Evolutionary conservation across 2,888 invertebrate species (phyloP), one percentile per base, ranked within the genome.

Genomic region (Coelopa pilipes): DNA sequence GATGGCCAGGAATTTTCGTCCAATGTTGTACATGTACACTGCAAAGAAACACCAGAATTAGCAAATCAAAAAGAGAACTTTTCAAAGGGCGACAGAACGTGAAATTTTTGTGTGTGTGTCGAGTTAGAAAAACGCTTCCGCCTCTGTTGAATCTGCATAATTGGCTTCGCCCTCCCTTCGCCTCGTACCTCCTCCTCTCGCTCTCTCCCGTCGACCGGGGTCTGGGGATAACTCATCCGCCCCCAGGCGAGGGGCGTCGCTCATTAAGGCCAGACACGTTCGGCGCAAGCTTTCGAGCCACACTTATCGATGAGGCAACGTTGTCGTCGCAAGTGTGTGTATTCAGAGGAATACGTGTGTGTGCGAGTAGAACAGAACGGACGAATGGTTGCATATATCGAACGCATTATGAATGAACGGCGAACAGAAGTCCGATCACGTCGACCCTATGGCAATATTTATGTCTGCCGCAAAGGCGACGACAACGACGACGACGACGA

Each of bases 21-120:
- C 84, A 79, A 84, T 87, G 49, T 84, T 82, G 79, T 81, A 80
- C 46, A 86, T 77, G 73, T 82, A 82, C 74, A 81, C 87, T 87
- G 76, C 45, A 86, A 83, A 11, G 1, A 73, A 24, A 77, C 57
- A 49, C n/a, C 68, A 74, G 45, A 73, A 65, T 68, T 50, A n/a
- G 15, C 45, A 62, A 63, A 55, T 50, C 24, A 34, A 34, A 34
- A 4, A 4, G 2, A 34, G 2, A 34, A 34, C 34, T 34, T 34
- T 7, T 34, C 34, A 34, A 34, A 34, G 34, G 34, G 34, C 13
- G 53, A 53, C 15, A 53, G 53, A 17, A 53, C 4, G 13, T 7
- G 17, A 1, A 53, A 53, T 53, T n/a, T 53, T 10, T 53, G 17
- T 53, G 13, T 7, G 7, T 34, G 7, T 34, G n/a, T 34, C 2